Evolutionary conservation across 2,888 invertebrate species (phyloP), one percentile per base, ranked within the genome.

Genomic region (Cecidostiba fungosa): DNA sequence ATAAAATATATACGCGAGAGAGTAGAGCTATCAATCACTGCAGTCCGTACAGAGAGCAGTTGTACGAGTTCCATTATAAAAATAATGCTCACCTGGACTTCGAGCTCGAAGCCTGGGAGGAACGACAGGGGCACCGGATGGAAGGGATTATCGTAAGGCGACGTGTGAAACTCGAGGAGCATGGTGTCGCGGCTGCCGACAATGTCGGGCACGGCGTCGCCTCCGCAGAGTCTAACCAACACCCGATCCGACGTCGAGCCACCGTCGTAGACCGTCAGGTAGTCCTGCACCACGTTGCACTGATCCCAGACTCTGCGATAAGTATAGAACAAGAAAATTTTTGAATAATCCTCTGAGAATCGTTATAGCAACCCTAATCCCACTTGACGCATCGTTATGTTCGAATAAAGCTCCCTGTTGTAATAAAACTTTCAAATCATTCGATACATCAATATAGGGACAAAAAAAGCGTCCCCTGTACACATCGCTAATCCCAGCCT

Each of bases 241-340:
- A 97, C 95, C 0, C 97, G 96, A n/a, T 96, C 95, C 80, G 95
- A 95, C 19, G 95, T 94, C 23, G 96, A 95, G 59, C 95, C 95
- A 0, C 97, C 97, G 91, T 97, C 97, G 94, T 96, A 96, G 81
- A 97, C 96, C 47, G 97, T 97, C 89, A 97, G 94, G 92, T 96
- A 97, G 93, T 97, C 97, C 93, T 97, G 97, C 86, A 96, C 96
- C 90, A 96, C 95, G 92, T 97, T 97, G 93, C 97, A 97, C 93
- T 97, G 96, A 93, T 97, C 96, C 96, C 97, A 97, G 86, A 97
- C 96, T 92, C 97, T 97, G 92, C 80, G 92, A 16, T 1, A 3
- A 39, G 10, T n/a, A 12, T 8, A 6, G 36, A 36, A 36, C 32
- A 4, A 6, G 36, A 36, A 5, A 32, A 32, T 32, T 36, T n/a